Conservation (phyloP, 1,140 invertebrate species). For the Helicoverpa zea region DNA sequence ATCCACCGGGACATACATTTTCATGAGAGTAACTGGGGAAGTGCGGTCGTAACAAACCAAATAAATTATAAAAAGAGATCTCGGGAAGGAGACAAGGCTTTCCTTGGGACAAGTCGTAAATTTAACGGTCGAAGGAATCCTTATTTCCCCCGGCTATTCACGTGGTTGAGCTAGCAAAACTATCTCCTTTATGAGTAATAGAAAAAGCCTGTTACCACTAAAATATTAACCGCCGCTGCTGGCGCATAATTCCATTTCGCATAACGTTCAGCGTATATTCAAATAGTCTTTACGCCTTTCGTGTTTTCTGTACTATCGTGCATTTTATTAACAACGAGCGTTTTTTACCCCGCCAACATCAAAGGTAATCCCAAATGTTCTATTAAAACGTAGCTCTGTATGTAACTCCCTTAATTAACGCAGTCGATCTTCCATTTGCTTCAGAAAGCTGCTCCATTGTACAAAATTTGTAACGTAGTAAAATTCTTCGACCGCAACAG, state of each 20-base stretch:
- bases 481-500: conserved; percentile 74
- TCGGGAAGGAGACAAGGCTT: conserved; percentile 77
- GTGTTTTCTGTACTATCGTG: conserved; percentile 22
- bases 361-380: conserved; percentile 37
- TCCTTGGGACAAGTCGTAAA: conserved; percentile 83
- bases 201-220: conserved; percentile 61
- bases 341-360: conserved; percentile 38
- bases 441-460: conserved; percentile 77
- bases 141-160: conserved; percentile 81
- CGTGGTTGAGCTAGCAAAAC: conserved; percentile 78
- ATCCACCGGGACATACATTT: conserved; percentile 54
- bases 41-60: conserved; percentile 80
- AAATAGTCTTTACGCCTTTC: conserved; percentile 40
- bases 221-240: conserved; percentile 48
- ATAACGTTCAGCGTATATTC: conserved; percentile 23
- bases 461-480: conserved; percentile 80
- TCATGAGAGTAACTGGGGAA: conserved; percentile 59
- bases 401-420: conserved; percentile 73
- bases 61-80: conserved; percentile 86
- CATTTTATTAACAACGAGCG: conserved; percentile 40
- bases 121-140: conserved; percentile 84
- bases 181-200: conserved; percentile 76
- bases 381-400: conserved; percentile 45
- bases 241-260: conserved; percentile 42
- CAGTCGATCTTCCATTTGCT: conserved; percentile 74